Evolutionary conservation across 1,140 invertebrate genomes (phyloP), one percentile per base, ranked within the genome.

Genomic region (Caenorhabditis briggsae): DNA sequence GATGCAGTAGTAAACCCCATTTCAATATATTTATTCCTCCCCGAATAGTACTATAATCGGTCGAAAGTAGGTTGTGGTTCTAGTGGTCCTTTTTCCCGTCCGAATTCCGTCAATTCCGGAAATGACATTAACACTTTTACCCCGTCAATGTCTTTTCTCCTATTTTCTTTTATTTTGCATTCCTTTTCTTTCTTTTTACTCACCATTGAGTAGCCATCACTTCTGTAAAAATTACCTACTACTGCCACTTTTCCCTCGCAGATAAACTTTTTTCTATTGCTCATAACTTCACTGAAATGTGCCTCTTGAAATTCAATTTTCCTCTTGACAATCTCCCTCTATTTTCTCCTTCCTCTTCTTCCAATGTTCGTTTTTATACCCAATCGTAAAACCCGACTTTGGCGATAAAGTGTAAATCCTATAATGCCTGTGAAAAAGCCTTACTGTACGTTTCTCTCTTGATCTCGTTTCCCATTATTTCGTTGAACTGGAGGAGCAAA

Each of bases 221-320:
- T 33, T 59, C n/a, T 59, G 20, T 18, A 59, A 59, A 59, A 59
- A 59, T 0, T 18, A 23, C 58, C n/a, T 33, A 33, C 33, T 33
- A 33, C 33, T 33, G 33, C 58, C 20, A 20, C n/a, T 59, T 53
- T 53, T 53, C 16, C 9, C 16, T 53, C 18, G 16, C 14, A 8
- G 9, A 43, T 25, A n/a, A n/a, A 46, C 46, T n/a, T 12, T 33
- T 46, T 5, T 70, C n/a, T 25, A 78, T 9, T n/a, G n/a, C 43
- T 53, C n/a, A 78, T 78, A 78, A 78, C n/a, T 70, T 70, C 53
- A 23, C 70, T 78, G 70, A 78, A 78, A 78, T 78, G 41, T 53
- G 70, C 70, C 70, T 53, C 70, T 78, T 53, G 46, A 78, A 50
- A 78, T 78, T 78, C 46, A 50, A 50, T 50, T 78, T 78, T 50